These are phyloP conservation scores for Cotesia congregata DNA, from an alignment of 2,888 invertebrate species.

Conservation along the genomic window DNA sequence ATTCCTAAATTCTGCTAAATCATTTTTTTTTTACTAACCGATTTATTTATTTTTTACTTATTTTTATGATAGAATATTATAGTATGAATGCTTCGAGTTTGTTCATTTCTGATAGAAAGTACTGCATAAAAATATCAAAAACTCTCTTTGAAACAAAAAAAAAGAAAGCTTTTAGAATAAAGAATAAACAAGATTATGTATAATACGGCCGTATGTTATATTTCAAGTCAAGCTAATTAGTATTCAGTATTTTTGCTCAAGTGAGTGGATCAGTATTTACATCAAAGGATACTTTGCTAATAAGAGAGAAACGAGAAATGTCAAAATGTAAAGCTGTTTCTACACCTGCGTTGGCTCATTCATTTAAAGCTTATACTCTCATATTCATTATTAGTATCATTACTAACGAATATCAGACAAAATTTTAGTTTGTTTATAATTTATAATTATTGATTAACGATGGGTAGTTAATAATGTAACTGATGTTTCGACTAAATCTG, in stretches of 20 bases:
- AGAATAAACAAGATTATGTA: background rate
- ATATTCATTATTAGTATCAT: background rate
- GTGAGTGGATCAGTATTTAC: conserved; percentile 8
- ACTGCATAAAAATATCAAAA: background rate
- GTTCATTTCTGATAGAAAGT: background rate
- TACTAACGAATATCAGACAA: too few species aligned
- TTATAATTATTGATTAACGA: too few species aligned
- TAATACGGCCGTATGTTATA: background rate
- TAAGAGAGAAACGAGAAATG: conserved; percentile 1
- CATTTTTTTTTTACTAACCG: too few species aligned
- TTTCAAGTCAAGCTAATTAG: conserved; percentile 29
- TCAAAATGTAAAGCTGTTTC: background rate
- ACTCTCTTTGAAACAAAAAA: background rate
- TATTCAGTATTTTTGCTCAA: conserved; percentile 12
- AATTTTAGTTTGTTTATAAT: too few species aligned
- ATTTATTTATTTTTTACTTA: too few species aligned
- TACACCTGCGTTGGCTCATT: conserved; percentile 26
- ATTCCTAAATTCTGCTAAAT: too few species aligned
- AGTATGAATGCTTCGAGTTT: background rate
- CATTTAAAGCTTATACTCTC: background rate
- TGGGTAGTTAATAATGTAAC: too few species aligned
- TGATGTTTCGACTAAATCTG: too few species aligned
- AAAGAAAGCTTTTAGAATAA: background rate
- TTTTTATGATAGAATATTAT: too few species aligned
- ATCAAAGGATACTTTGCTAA: conserved; percentile 14